phyloP scores from a whole-genome alignment of 2,113 vertebrate species.

The Gadus macrocephalus region DNA sequence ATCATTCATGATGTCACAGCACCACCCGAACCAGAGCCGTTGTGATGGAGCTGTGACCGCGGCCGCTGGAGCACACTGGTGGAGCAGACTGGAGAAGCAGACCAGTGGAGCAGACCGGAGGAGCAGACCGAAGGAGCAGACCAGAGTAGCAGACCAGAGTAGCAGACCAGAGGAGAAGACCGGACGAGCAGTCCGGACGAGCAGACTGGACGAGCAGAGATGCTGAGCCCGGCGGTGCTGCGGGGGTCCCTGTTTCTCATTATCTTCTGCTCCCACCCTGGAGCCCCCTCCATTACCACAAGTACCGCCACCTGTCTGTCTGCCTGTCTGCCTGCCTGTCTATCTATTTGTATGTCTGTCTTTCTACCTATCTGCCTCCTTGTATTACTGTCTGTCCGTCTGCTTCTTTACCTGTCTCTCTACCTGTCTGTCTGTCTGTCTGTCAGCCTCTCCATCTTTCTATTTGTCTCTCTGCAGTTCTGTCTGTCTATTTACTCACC shows the following conservation, averaged over 20 bases:
- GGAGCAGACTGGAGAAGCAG: too few species aligned
- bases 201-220: neutral
- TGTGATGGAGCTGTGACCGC: too few species aligned
- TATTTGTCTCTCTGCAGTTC: neutral
- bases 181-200: too few species aligned
- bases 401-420: neutral
- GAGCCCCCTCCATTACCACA: neutral
- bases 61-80: too few species aligned
- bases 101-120: too few species aligned
- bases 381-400: neutral
- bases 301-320: neutral
- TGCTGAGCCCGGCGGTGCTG: neutral
- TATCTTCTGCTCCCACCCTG: neutral
- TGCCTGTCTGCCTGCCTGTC: neutral
- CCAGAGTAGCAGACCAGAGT: too few species aligned
- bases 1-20: too few species aligned
- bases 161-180: too few species aligned
- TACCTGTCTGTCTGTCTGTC: neutral
- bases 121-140: too few species aligned
- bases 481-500: constrained; percentile 13
- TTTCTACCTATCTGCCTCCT: neutral
- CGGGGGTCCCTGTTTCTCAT: neutral
- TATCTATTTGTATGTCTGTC: neutral
- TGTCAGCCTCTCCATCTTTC: neutral
- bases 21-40: too few species aligned